Evolutionary conservation across 2,113 vertebrate genomes (phyloP), one percentile per base, ranked within the genome.

Genomic region (Syngnathus floridae): DNA sequence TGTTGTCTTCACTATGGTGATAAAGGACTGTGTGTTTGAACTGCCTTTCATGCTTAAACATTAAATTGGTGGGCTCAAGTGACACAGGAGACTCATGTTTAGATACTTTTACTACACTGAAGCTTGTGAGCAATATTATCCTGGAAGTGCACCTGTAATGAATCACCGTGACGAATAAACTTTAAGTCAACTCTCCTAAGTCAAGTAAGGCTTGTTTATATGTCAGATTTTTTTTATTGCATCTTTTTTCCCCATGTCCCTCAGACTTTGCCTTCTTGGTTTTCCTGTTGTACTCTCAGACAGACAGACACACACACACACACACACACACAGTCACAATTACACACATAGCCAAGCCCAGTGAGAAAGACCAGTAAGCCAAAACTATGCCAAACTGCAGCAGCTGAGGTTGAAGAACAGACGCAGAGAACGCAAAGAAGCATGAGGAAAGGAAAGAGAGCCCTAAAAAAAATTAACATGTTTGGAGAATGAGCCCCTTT

Each of bases 401-500:
- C 82, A 76, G 78, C 74, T 82, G 75, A 35, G 80, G 79, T 79
- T 66, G 45, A 70, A 81, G 70, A 73, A 64, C 48, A 37, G 65
- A 67, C 16, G 16, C 59, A 76, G 57, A 65, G 19, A 69, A 68
- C 60, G 22, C 55, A 69, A 46, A 62, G 64, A 51, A 51, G 56
- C 26, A 59, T 57, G 37, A 26, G 37, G 7, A 40, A 54, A 61
- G 60, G 66, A 70, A 73, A 46, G 35, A 5, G 56, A 73, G 69
- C 6, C 54, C 57, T 71, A 38, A 45, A 58, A 31, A 72, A 80
- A 82, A 58, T 10, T 62, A 70, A 84, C 77, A 70, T 59, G 70
- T 71, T 78, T 82, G 62, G 72, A 85, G 72, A 56, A 51, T 36
- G 35, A 36, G 59, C 17, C 22, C 75, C 78, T 82, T 84, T 83